phyloP scores from a whole-genome alignment of 2,888 invertebrate species.

The Drosophila anceps region DNA sequence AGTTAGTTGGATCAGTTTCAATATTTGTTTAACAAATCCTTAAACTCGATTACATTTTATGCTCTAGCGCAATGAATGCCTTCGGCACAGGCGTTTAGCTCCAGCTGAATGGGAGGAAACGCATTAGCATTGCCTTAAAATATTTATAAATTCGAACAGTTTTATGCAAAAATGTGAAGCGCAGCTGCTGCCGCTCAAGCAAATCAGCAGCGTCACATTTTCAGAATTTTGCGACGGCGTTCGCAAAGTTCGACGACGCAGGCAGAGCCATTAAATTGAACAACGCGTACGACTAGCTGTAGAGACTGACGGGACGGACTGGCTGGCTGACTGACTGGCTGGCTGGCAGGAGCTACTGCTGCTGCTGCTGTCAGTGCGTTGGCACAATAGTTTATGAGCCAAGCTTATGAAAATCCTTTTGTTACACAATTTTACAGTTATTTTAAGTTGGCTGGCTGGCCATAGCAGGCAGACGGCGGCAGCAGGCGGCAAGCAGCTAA shows the following conservation, averaged over 20 bases:
- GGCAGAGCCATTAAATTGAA: conserved; percentile 63
- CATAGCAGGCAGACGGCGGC: neutral
- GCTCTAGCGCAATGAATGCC: neutral
- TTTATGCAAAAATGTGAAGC: conserved; percentile 52
- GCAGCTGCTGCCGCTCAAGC: conserved; percentile 37
- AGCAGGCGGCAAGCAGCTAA: conserved; percentile 49
- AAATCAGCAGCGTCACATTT: conserved; percentile 56
- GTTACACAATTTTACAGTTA: conserved; percentile 80
- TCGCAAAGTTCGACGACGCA: conserved; percentile 63
- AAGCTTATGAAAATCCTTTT: conserved; percentile 80
- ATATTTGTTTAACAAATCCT: conserved; percentile 13
- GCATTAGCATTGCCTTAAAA: conserved; percentile 63
- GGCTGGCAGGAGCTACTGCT: no score
- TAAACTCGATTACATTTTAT: neutral
- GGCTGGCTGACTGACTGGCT: neutral
- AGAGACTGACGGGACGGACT: neutral
- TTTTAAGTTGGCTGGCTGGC: conserved; percentile 62
- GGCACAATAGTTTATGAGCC: conserved; percentile 74
- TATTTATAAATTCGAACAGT: conserved; percentile 64
- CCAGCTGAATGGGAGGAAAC: neutral
- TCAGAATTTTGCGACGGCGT: conserved; percentile 48
- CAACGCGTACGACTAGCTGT: conserved; percentile 11
- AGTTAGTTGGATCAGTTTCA: neutral
- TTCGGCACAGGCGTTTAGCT: neutral
- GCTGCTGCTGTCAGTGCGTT: conserved; percentile 10